These are phyloP conservation scores for Orchestia grillus DNA, from an alignment of 1,140 invertebrate genomes.

Conservation along the genomic window DNA sequence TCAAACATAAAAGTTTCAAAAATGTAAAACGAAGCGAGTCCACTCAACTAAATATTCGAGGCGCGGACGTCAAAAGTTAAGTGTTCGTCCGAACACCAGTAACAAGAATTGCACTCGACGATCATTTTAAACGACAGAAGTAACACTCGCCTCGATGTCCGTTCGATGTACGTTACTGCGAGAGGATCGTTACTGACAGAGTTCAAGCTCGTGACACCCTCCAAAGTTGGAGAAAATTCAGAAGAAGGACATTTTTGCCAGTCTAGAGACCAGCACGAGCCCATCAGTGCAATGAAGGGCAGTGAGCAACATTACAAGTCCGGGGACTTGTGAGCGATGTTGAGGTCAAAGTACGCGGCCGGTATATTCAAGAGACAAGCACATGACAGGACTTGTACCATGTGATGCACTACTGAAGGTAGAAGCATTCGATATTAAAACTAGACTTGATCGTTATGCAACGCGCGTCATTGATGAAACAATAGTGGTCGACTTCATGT, in stretches of 20 bases:
- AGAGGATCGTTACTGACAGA: constrained; percentile 8
- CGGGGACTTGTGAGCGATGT: neutral
- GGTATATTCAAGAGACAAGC: neutral
- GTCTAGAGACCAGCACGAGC: neutral
- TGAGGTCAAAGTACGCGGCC: neutral
- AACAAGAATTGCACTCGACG: no score
- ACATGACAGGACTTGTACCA: no score
- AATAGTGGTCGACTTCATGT: neutral
- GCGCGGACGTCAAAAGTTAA: neutral
- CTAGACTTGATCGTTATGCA: neutral
- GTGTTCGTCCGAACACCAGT: no score
- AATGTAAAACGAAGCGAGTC: neutral
- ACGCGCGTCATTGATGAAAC: neutral
- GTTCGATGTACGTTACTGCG: neutral
- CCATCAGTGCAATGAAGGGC: neutral
- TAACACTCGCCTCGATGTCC: neutral
- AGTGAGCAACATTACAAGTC: neutral
- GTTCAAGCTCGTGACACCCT: neutral
- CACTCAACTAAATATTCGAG: neutral
- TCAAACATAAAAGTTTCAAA: neutral
- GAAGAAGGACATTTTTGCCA: neutral
- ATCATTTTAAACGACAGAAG: neutral
- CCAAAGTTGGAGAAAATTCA: neutral
- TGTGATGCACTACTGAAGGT: neutral
- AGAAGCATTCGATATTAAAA: neutral